These are phyloP conservation scores for Volucella bombylans DNA, from an alignment of 2,888 invertebrate genomes.

Conservation along the genomic window DNA sequence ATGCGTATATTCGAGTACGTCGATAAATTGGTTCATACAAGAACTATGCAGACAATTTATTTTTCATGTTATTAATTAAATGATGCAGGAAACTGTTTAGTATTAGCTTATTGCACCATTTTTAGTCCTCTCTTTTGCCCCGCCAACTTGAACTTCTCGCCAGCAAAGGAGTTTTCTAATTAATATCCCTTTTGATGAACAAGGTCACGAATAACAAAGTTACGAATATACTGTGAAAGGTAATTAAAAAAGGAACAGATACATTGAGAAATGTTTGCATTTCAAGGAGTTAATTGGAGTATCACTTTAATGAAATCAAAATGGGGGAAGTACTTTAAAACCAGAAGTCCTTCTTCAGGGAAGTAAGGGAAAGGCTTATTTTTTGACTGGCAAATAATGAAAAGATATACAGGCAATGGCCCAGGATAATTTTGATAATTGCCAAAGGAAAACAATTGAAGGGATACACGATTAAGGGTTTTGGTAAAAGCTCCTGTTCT, in stretches of 20 bases:
- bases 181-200: not conserved
- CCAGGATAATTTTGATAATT: too few species aligned
- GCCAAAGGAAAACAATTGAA: too few species aligned
- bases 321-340: not conserved
- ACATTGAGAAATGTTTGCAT: not conserved
- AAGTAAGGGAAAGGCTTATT: too few species aligned
- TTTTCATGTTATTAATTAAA: conserved; percentile 3
- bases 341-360: not conserved
- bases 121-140: not conserved
- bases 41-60: not conserved
- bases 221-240: not conserved
- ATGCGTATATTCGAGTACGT: not conserved
- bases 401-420: too few species aligned
- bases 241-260: conserved; percentile 1
- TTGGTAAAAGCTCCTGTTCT: too few species aligned
- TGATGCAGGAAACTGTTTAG: conserved; percentile 5
- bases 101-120: not conserved
- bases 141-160: not conserved
- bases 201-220: not conserved
- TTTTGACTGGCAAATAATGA: too few species aligned
- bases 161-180: not conserved
- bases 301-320: not conserved
- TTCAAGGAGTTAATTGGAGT: not conserved
- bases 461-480: too few species aligned
- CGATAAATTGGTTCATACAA: too few species aligned